A percentile compares a stretch with the other conserved stretches of the same genome.
phyloP scores from a whole-genome alignment of 2,113 vertebrate species.

The Grammomys dolichurus region DNA sequence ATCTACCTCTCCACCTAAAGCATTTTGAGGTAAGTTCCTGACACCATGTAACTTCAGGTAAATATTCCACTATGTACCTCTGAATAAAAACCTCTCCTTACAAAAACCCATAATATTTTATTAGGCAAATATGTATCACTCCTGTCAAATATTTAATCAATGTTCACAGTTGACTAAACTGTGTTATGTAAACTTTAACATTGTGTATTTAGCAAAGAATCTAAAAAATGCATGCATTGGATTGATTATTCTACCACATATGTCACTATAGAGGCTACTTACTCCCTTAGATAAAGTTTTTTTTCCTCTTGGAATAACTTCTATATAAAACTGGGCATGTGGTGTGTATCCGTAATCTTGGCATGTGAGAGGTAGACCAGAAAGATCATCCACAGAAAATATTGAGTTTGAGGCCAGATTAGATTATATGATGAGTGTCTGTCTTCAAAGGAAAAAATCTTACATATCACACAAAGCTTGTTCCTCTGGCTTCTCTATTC shows the following conservation, averaged over 20 bases:
- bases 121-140: not conserved
- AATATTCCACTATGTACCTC: not conserved
- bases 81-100: not conserved
- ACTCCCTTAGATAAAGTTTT: not conserved
- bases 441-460: not conserved
- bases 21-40: constrained; percentile 4
- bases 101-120: not conserved
- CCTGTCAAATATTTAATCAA: not conserved
- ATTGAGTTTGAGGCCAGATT: not conserved
- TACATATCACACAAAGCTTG: not conserved
- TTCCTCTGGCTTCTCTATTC: not conserved
- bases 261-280: not conserved
- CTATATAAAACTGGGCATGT: not conserved
- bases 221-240: not conserved
- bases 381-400: not conserved
- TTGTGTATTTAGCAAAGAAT: not conserved
- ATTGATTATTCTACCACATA: not conserved
- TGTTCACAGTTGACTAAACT: not conserved
- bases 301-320: not conserved
- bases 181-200: not conserved
- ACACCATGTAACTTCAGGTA: not conserved
- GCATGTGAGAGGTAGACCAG: not conserved
- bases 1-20: not conserved
- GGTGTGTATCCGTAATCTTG: not conserved
- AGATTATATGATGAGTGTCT: not conserved